phyloP scores from a whole-genome alignment of 2,113 vertebrate species.

The Sceloporus tristichus region DNA sequence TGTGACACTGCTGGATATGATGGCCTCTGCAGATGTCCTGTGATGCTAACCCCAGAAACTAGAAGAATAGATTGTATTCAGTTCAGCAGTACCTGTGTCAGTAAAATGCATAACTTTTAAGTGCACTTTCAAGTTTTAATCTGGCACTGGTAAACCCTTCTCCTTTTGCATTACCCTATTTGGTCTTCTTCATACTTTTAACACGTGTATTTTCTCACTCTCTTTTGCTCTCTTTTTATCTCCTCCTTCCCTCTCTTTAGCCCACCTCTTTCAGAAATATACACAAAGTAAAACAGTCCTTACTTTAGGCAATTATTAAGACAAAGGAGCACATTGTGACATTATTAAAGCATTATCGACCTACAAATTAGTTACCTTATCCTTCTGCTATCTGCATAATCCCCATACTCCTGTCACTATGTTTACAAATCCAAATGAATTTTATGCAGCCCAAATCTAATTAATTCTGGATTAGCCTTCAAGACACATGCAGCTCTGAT shows the following conservation, averaged over 20 bases:
- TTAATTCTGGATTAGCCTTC: constrained; percentile 76
- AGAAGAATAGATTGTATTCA: neutral
- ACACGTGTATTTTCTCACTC: neutral
- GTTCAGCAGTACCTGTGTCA: neutral
- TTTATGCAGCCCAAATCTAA: constrained; percentile 68
- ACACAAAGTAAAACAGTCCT: constrained; percentile 42
- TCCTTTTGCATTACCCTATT: constrained; percentile 40
- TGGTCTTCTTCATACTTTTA: neutral
- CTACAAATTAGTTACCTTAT: constrained; percentile 70
- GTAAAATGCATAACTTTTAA: neutral
- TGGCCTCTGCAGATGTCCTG: neutral
- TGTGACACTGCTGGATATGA: neutral
- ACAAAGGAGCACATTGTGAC: constrained; percentile 62
- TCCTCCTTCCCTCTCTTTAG: neutral
- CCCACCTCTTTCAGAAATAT: neutral
- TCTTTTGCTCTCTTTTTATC: neutral
- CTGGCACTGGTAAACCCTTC: constrained; percentile 39
- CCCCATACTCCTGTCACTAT: constrained; percentile 56
- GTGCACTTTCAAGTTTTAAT: constrained; percentile 6
- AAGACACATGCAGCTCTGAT: constrained; percentile 70
- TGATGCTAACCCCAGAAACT: neutral
- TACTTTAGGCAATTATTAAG: constrained; percentile 62
- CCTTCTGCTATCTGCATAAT: constrained; percentile 71
- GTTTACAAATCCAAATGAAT: constrained; percentile 75
- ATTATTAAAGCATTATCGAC: constrained; percentile 67